Evolutionary conservation across 1,140 invertebrate species (phyloP), one percentile per base, ranked within the genome.

Genomic region (Drosophila kanapiae): DNA sequence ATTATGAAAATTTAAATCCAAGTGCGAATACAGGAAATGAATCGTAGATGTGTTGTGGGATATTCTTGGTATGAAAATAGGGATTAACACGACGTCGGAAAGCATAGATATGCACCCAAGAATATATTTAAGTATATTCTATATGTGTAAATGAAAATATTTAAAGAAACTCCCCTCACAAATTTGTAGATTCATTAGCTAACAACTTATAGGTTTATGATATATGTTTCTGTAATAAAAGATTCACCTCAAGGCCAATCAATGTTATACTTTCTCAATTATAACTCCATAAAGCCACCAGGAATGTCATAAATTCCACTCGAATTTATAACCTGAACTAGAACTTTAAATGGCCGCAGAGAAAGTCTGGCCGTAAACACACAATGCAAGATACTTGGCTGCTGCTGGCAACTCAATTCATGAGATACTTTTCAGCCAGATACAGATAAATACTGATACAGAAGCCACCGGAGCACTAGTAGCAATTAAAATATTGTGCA

Each of bases 401-500:
- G 13, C 27, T 54, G 65, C 18, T 70, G 47, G 69, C 65, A 71
- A 29, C 69, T 72, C 69, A 72, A 72, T 72, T 72, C 69, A 23
- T 72, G 69, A 72, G 67, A 72, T 72, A 59, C 67, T 59, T 72
- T 72, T 40, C 53, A 71, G 67, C 14, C 35, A 6, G 14, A 68
- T 23, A 38, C 43, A 38, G 16, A 42, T n/a, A 53, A 16, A 69
- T 11, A 33, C 45, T 47, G 60, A 60, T 63, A 57, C 51, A 75
- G 59, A 37, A 54, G 51, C 51, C 51, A 54, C 51, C 51, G 51
- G 51, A 54, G 51, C 51, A 38, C 18, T 58, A 35, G 75, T 45
- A 57, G 79, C 82, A 88, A 86, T 86, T 88, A 86, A 86, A 86
- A 83, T 87, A 78, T 82, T 72, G 82, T 76, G 51, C 75, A 78